Conservation (phyloP, 1,140 invertebrate species). For the Hetaerina americana region DNA sequence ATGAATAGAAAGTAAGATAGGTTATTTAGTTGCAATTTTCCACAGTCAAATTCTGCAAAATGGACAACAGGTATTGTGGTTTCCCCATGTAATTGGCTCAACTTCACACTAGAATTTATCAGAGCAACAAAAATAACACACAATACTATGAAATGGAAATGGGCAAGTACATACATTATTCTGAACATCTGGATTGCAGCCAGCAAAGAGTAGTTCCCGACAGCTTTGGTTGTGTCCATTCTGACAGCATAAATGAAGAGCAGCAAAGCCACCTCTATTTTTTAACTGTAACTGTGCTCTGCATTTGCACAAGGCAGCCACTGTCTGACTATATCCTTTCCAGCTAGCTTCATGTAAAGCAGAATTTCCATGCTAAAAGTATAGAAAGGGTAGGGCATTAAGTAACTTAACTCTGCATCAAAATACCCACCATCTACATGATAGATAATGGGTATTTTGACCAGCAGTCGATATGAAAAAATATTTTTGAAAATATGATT, state of each 20-base stretch:
- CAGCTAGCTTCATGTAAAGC: constrained; percentile 87
- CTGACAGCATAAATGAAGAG: constrained; percentile 89
- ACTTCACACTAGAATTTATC: too few species aligned
- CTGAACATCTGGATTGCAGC: constrained; percentile 74
- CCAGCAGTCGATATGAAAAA: too few species aligned
- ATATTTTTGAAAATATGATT: too few species aligned
- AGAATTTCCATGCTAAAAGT: constrained; percentile 77
- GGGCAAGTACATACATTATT: constrained; percentile 65
- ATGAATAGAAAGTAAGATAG: too few species aligned
- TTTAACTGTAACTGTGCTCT: constrained; percentile 50
- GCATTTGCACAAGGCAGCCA: constrained; percentile 54
- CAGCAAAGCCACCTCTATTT: constrained; percentile 80
- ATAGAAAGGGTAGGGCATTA: neutral
- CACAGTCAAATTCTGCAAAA: too few species aligned
- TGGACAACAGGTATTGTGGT: too few species aligned
- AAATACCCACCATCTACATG: too few species aligned
- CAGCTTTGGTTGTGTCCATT: constrained; percentile 94
- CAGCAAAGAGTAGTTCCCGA: constrained; percentile 71
- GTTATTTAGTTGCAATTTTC: too few species aligned
- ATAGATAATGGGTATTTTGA: too few species aligned
- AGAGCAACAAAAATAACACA: too few species aligned
- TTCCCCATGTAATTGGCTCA: too few species aligned
- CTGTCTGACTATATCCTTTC: constrained; percentile 81
- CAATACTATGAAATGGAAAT: neutral
- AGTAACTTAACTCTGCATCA: too few species aligned